Evolutionary conservation across 2,113 vertebrate species (phyloP), one percentile per base, ranked within the genome.

Genomic region (Podilymbus podiceps): DNA sequence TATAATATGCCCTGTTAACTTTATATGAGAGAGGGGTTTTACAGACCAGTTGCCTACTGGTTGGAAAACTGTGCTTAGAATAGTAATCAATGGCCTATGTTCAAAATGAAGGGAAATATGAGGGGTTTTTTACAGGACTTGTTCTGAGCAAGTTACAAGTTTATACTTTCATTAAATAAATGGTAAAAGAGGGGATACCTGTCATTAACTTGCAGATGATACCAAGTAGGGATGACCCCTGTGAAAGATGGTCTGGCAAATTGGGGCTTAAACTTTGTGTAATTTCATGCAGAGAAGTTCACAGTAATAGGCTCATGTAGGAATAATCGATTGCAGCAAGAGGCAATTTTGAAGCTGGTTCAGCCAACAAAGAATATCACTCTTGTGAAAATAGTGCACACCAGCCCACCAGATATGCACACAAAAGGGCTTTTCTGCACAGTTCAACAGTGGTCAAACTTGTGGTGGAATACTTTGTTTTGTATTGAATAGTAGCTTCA

Each of bases 321-420:
- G 25, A 67, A 40, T 52, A 78, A 31, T 50, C 11, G 33, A 46
- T 21, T 60, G 27, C 25, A 67, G 47, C 19, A 79, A 62, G 17
- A 62, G 47, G 19, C 5, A 40, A 17, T 35, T 53, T 33, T 66
- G 66, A 85, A 71, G 40, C 62, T 91, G 22, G 3, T 69, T 69
- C 35, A 74, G 12, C 35, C 58, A 62, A 42, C 11, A 4, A 60
- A 44, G 40, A n/a, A 7, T 38, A 38, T 81, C 16, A 9, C 35
- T 21, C 3, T 0, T 79, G 35, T 60, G 55, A 66, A 89, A 49
- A 24, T 31, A 62, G 42, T 0, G 0, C 13, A 15, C 5, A 0
- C 9, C 4, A 2, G 58, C 16, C 24, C 62, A 44, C 38, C 85
- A 28, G 15, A 30, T 58, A 28, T 4, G 22, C 15, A 75, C 42